Base-by-base conservation (phyloP, 2,888 invertebrate genomes). In the Tridacna crocea region DNA sequence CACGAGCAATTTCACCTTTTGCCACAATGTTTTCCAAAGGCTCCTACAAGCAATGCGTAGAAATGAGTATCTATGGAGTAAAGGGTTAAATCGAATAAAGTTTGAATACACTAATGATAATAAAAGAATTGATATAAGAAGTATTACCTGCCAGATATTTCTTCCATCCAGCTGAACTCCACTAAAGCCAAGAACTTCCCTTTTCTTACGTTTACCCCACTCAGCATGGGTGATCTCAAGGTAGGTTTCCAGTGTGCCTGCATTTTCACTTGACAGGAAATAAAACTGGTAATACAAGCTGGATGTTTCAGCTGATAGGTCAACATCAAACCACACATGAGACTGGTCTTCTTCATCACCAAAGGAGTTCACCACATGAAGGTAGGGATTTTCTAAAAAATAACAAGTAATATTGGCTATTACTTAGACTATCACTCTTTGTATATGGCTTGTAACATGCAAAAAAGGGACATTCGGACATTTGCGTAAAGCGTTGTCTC, bases 301-400 rank as follows among this genome's bases (percentile, higher is more conserved):
- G 4, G 19, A 19, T 15, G 36, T 66, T 36, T 66, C n/a, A 8
- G 46, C 27, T 19, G 46, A 36, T 8, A 66, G n/a, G 46, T 66
- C 66, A 10, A 66, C 36, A 11, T 66, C 47, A 46, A 66, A 66
- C 66, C 66, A 66, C 11, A 66, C 66, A 66, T 66, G 17, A 17
- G 66, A 66, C 47, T 66, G 46, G 0, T 15, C 66, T 15, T 36
- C 47, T n/a, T 66, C 66, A 19, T 17, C 46, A 3, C 66, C 66
- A 17, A 36, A 66, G 2, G 66, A 26, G n/a, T 36, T 66, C 66
- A 27, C 17, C 6, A 66, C 47, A 26, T 46, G 66, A 13, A 66
- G 66, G n/a, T 66, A 66, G 66, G 66, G 17, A 2, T 66, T 46
- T 66, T 36, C 36, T 36, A 8, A 36, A 36, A 36, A 36, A 36